Evolutionary conservation across 2,888 invertebrate genomes (phyloP).

Genomic region (Hoplodrina ambigua): DNA sequence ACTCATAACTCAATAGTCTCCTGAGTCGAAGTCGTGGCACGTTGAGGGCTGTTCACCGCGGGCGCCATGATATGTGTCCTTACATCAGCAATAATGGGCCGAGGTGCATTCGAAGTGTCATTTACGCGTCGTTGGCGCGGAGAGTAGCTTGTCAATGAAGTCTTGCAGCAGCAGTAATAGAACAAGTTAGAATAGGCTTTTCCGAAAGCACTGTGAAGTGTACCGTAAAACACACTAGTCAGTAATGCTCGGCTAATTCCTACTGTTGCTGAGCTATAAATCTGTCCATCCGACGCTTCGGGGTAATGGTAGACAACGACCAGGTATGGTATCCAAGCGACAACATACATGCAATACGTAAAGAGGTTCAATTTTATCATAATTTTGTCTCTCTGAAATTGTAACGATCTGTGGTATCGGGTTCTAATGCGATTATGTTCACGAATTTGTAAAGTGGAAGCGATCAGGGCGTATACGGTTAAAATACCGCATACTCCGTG

Average conservation of each 20-base stretch:
- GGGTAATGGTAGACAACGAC: conserved; percentile 90
- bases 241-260: conserved; percentile 93
- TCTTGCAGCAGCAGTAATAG: conserved; percentile 95
- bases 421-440: conserved; percentile 86
- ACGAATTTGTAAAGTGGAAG: conserved; percentile 88
- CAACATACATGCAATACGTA: conserved; percentile 91
- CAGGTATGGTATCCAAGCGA: conserved; percentile 93
- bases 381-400: conserved; percentile 91
- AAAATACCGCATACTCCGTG: conserved; percentile 91
- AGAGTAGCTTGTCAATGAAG: conserved; percentile 65
- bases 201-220: conserved; percentile 92
- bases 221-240: conserved; percentile 91
- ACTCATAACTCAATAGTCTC: conserved; percentile 70
- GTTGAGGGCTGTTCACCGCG: conserved; percentile 84
- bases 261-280: conserved; percentile 93
- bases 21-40: conserved; percentile 64
- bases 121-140: conserved; percentile 85
- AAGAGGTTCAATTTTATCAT: conserved; percentile 92
- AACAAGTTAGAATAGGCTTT: conserved; percentile 93
- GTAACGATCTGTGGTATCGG: conserved; percentile 91
- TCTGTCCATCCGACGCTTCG: conserved; percentile 86
- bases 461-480: conserved; percentile 60
- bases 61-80: conserved; percentile 92
- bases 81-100: conserved; percentile 89
- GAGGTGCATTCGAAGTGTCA: conserved; percentile 67